phyloP scores from a whole-genome alignment of 2,113 vertebrate genomes.

The Bubo scandiacus region DNA sequence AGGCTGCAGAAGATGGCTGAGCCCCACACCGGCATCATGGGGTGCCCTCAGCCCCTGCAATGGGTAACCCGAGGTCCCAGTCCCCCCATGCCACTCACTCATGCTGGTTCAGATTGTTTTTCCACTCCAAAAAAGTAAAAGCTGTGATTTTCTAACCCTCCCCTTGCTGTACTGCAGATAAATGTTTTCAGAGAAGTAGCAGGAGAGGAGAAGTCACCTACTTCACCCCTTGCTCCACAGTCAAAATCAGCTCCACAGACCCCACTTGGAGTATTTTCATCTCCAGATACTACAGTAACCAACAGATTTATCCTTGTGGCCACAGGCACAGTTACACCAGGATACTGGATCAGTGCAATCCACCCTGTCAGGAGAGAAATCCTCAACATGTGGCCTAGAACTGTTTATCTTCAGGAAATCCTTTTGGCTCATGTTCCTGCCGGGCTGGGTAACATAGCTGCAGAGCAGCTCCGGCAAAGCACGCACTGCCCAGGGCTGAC shows the following conservation, averaged over 20 bases:
- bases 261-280: neutral
- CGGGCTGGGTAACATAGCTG: neutral
- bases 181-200: neutral
- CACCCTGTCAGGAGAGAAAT: constrained; percentile 2
- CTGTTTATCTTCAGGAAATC: constrained; percentile 42
- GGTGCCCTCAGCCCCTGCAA: neutral
- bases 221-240: neutral
- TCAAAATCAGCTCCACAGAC: neutral
- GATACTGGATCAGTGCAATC: neutral
- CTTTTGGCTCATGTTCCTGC: neutral
- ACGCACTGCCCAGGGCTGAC: neutral
- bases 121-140: neutral
- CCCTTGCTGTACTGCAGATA: neutral
- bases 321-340: neutral
- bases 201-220: neutral
- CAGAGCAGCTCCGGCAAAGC: neutral
- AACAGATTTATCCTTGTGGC: neutral
- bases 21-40: rapidly evolving
- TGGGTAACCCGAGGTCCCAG: rapidly evolving
- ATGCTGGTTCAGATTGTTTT: rapidly evolving
- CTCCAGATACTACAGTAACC: neutral
- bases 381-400: neutral
- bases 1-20: rapidly evolving
- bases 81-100: rapidly evolving
- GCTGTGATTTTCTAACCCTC: neutral